Conservation (phyloP, 2,113 vertebrate genomes). For the Pseudorasbora parva region DNA sequence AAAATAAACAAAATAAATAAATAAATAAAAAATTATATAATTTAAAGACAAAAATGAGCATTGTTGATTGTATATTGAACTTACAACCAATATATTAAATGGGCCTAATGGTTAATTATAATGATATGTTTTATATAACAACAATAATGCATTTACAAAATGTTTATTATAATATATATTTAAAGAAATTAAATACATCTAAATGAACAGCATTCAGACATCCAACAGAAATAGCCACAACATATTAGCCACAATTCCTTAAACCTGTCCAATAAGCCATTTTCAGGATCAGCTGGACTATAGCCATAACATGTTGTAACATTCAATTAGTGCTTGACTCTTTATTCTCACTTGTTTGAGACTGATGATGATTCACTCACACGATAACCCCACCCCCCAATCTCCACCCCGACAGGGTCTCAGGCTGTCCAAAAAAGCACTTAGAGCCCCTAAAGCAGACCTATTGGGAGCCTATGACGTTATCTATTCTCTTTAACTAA, state of each 20-base stretch:
- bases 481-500: conserved; percentile 22
- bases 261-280: background rate
- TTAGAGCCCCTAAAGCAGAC: conserved; percentile 21
- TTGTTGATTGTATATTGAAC: background rate
- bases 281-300: background rate
- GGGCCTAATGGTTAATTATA: background rate
- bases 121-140: background rate
- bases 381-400: background rate
- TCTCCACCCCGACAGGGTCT: conserved; percentile 3
- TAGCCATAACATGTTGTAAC: background rate
- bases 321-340: conserved; percentile 18
- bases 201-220: background rate
- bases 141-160: background rate
- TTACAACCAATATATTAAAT: background rate
- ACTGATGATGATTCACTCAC: conserved; percentile 21
- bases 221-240: background rate
- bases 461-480: background rate
- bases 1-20: too few species aligned
- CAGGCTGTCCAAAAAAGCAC: conserved; percentile 5
- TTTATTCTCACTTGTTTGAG: conserved; percentile 10
- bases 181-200: background rate
- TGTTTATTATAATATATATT: background rate
- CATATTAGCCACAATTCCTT: background rate
- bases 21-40: too few species aligned
- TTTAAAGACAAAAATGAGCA: background rate